Evolutionary conservation across 2,113 vertebrate species (phyloP).

Genomic region (Hepsetus odoe): DNA sequence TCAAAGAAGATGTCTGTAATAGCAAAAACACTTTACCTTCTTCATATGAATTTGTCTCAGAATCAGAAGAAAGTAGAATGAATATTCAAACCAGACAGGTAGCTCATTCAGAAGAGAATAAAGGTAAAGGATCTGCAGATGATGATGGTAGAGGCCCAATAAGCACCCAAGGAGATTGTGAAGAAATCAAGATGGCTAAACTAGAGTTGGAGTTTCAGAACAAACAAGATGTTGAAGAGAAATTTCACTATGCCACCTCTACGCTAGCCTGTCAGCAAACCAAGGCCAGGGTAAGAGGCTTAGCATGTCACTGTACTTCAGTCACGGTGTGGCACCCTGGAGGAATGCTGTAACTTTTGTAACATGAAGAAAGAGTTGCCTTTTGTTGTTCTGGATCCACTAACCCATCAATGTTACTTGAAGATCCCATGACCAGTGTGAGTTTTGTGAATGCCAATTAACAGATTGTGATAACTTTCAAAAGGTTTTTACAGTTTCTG

Average conservation of each 20-base stretch:
- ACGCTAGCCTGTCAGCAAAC: constrained; percentile 45
- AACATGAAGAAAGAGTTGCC: constrained; percentile 29
- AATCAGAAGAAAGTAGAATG: constrained; percentile 12
- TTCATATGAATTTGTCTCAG: constrained; percentile 7
- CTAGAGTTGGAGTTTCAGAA: constrained; percentile 43
- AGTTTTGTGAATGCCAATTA: constrained; percentile 19
- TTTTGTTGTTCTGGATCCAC: constrained; percentile 33
- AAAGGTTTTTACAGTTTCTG: neutral
- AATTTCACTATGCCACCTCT: neutral
- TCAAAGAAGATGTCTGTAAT: constrained; percentile 4
- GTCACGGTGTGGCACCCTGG: constrained; percentile 34
- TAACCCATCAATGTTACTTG: constrained; percentile 45
- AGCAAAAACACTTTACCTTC: neutral
- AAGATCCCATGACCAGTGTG: neutral
- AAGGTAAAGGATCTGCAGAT: neutral
- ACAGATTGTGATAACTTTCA: constrained; percentile 6
- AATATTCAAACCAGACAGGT: neutral
- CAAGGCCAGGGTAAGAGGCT: constrained; percentile 69
- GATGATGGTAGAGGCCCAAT: neutral
- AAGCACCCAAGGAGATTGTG: constrained; percentile 12
- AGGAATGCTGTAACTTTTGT: constrained; percentile 49
- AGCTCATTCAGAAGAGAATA: neutral
- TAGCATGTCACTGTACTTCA: constrained; percentile 60
- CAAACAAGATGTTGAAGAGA: constrained; percentile 38
- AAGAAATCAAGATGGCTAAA: constrained; percentile 17